Evolutionary conservation across 2,888 invertebrate species (phyloP).

Genomic region (Alsophila aescularia): DNA sequence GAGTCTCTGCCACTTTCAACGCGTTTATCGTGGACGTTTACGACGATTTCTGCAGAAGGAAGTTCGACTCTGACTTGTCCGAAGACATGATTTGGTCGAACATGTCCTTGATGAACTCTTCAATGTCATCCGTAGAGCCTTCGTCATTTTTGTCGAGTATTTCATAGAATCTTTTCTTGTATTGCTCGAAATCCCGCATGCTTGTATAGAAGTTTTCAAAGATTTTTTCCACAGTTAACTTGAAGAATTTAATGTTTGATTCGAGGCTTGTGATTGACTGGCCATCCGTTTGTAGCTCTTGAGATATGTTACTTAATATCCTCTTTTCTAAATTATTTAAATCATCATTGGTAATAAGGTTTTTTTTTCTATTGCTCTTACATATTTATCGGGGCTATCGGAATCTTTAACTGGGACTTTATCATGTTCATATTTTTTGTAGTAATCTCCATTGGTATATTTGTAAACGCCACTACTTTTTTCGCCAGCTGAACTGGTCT

Average conservation of each 20-base stretch:
- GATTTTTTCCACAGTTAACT: slow-evolving; percentile 67
- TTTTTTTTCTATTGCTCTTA: slow-evolving; percentile 19
- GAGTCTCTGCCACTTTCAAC: slow-evolving; percentile 18
- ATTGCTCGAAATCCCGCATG: slow-evolving; percentile 67
- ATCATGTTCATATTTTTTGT: slow-evolving; percentile 67
- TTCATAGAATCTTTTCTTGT: slow-evolving; percentile 65
- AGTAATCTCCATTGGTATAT: slow-evolving; percentile 52
- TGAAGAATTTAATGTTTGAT: slow-evolving; percentile 70
- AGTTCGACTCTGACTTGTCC: slow-evolving; percentile 46
- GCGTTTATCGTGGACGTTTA: slow-evolving; percentile 9
- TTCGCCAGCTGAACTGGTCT: too few species aligned
- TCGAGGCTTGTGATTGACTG: slow-evolving; percentile 57
- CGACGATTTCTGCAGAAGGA: slow-evolving; percentile 20
- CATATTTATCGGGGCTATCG: slow-evolving; percentile 20
- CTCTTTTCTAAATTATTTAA: slow-evolving; percentile 63
- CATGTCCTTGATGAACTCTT: slow-evolving; percentile 71
- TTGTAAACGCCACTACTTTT: neutral
- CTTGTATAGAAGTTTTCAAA: slow-evolving; percentile 67
- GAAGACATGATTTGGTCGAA: slow-evolving; percentile 68
- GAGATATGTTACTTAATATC: slow-evolving; percentile 59
- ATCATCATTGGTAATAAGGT: slow-evolving; percentile 60
- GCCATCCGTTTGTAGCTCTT: slow-evolving; percentile 59
- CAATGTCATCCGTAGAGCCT: slow-evolving; percentile 65
- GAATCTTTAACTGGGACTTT: slow-evolving; percentile 66
- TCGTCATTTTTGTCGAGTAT: slow-evolving; percentile 62